Base-by-base conservation (phyloP, 1,140 invertebrate genomes). In the Lepidurus arcticus region DNA sequence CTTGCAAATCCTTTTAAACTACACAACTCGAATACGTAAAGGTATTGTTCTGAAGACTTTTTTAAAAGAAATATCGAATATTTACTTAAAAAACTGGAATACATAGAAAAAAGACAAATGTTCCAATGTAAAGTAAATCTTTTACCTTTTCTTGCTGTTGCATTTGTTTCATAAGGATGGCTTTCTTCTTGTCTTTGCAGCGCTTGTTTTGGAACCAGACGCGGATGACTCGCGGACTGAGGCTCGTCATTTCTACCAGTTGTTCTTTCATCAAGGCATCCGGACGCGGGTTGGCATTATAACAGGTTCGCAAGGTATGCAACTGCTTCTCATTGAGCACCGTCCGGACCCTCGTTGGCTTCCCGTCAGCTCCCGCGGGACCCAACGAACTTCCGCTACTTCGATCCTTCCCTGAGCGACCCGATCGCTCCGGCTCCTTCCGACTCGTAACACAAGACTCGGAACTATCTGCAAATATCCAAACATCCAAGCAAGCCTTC, bases 121-220 rank as follows among this genome's bases (percentile, higher is more conserved):
- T 26, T 26, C 26, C 26, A 26, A 26, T 3, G 34, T 34, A 34
- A 34, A 34, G 34, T 34, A 16, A 79, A 65, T 44, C 75, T 53
- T 85, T 84, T 88, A 98, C 96, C 92, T 98, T 98, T 86, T 99
- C 97, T 84, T 96, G 94, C 82, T 93, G 90, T 90, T 98, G 94
- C 85, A 98, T 94, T 86, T 98, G 94, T 85, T 98, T 98, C 90
- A 98, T 93, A 80, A 97, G 91, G 45, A 98, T 94, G 47, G 93
- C 96, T 83, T 95, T 93, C 87, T 99, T 99, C 87, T 99, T 99
- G 86, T 99, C 98, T 86, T 99, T 99, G 88, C 97, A 99, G 44
- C 98, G 87, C 85, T 99, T 99, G 87, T 99, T 99, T 86, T 99
- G 95, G 87, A 98, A 98, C 97, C 97, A 99, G 21, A 98, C 97